Evolutionary conservation across 2,113 vertebrate genomes (phyloP), one percentile per base, ranked within the genome.

Genomic region (Pteronura brasiliensis): DNA sequence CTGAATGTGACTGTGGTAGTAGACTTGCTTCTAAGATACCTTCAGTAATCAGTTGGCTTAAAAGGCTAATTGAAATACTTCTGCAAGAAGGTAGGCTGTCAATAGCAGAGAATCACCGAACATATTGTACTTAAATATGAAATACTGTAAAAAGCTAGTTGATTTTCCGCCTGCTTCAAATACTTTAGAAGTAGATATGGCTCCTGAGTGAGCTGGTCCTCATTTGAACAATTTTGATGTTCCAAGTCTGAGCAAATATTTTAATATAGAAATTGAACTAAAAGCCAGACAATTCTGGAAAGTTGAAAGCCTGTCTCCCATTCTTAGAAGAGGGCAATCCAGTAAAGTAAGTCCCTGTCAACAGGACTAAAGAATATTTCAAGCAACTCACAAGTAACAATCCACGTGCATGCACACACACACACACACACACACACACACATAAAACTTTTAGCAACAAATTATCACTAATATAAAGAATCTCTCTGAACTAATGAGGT

Each of bases 51-150:
- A 93, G 25, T 55, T 88, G 52, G 23, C 65, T 93, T 89, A 96
- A 98, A 98, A 86, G 52, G 10, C 49, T 92, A 97, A 97, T 80
- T 97, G 94, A 98, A 98, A 87, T 83, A 74, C 27, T 27, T 36
- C 84, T 96, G 7, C 3, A 97, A 95, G 49, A 97, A 97, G 23
- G 76, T 7, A 98, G 31, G 7, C 65, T 95, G 15, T 94, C 71
- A 84, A 44, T 82, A 79, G 15, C 8, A 52, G 29, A 71, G 47
- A 97, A 88, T 49, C 59, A 44, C n/a, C 93, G 83, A 86, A 39
- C 1, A 82, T 85, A 96, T 39, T 96, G 25, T 65, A 96, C 61
- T 74, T 65, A 94, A 97, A 95, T 23, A 21, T 44, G 15, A 74
- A 97, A 44, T 27, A 21, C 0, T 74, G 17, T 69, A 96, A 89